These are phyloP conservation scores for Lasioglossum vierecki DNA, from an alignment of 2,888 invertebrate genomes.

Conservation along the genomic window DNA sequence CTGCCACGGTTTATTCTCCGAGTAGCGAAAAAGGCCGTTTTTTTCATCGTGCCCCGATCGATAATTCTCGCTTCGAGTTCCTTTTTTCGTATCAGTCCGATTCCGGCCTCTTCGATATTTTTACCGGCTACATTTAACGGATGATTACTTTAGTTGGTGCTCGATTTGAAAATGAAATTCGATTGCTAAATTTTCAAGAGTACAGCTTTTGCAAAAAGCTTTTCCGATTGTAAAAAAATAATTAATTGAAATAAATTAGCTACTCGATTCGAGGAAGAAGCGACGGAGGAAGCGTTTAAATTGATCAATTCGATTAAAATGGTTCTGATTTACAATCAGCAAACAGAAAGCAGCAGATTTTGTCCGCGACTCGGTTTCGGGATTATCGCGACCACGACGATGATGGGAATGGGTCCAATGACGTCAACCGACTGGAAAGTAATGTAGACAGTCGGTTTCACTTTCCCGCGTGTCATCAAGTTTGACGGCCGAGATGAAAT, in stretches of 20 bases:
- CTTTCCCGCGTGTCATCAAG: constrained; percentile 60
- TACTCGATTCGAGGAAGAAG: too few relatives aligned
- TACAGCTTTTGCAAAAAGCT: too few relatives aligned
- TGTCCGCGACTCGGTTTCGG: constrained; percentile 15
- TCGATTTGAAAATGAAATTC: too few relatives aligned
- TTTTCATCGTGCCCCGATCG: not conserved
- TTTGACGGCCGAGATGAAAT: constrained; percentile 54
- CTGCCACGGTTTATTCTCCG: constrained; percentile 35
- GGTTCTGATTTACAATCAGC: not conserved
- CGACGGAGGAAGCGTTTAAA: too few relatives aligned
- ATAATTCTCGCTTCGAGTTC: constrained; percentile 6
- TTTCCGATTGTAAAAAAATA: too few relatives aligned
- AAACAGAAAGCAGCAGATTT: not conserved
- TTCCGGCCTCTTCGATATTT: not conserved
- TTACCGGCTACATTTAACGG: too few relatives aligned
- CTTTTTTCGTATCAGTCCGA: not conserved
- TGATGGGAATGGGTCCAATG: constrained; percentile 28
- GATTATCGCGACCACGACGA: constrained; percentile 32
- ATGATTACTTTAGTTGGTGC: too few relatives aligned
- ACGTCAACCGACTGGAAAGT: constrained; percentile 50
- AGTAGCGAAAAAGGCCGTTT: constrained; percentile 14
- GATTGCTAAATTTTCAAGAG: too few relatives aligned
- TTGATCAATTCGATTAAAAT: too few relatives aligned
- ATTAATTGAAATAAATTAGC: too few relatives aligned
- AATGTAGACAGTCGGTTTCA: constrained; percentile 54